Base-by-base conservation (phyloP, 2,888 invertebrate genomes). In the Lithophane ornitopus region DNA sequence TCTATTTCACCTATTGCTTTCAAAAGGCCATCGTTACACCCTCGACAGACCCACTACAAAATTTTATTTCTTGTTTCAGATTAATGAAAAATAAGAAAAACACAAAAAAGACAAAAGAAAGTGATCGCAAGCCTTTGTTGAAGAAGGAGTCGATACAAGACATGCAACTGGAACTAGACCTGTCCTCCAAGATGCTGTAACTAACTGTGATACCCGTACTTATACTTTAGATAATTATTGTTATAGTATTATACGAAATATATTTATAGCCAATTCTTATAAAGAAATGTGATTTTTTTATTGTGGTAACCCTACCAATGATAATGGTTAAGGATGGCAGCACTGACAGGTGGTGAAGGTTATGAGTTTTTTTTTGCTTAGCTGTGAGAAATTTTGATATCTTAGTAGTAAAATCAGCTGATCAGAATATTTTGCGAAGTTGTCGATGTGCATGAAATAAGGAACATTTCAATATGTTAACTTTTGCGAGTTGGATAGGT, bases 61-160 rank as follows among this genome's bases (percentile, higher is more conserved):
- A 4, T 6, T 34, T 34, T 16, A 46, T 46, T 46, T 46, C 16
- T 46, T 49, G 19, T 49, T 49, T 8, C 49, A 49, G 97, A 81
- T 94, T 96, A 90, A 96, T 95, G 69, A 97, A 97, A 92, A 97
- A 76, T 11, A 83, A 97, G 84, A 97, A 97, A 91, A 97, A 97
- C 79, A 91, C 94, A 49, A 97, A 97, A 91, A 97, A 97, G 94
- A 92, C 95, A 81, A 97, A 97, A 89, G 97, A 97, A 89, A 95
- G 94, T 22, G 97, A 97, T 90, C 95, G 97, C 76, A 95, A 95
- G 81, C 97, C 97, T 59, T 93, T 97, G 46, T 88, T 97, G 66
- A 97, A 97, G 89, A 96, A 96, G 89, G 96, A 96, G 85, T 96
- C 97, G 54, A 95, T 97, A 79, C 96, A 96, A 72, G 97, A 96